These are phyloP conservation scores for Stichodactyla mertensii DNA, from an alignment of 64 coral and sea anemone genomes.

Conservation along the genomic window DNA sequence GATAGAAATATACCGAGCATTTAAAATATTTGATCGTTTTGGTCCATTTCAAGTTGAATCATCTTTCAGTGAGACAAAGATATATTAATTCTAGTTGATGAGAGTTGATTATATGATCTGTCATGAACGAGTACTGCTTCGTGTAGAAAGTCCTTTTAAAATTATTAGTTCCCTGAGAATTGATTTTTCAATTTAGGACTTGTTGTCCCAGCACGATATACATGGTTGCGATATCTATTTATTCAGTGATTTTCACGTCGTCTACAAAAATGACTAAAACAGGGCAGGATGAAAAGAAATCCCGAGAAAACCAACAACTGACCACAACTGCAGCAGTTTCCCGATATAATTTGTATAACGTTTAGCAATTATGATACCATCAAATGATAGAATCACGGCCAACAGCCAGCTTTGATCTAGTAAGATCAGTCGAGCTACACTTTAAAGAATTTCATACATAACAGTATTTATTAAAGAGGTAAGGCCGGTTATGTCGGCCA, in stretches of 20 bases:
- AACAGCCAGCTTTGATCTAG: neutral
- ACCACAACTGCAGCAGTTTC: neutral
- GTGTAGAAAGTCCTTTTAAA: too few species aligned
- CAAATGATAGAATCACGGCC: neutral
- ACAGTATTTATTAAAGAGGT: too few species aligned
- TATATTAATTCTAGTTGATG: neutral
- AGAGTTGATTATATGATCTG: too few species aligned
- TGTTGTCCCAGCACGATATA: too few species aligned
- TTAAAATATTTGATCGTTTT: neutral
- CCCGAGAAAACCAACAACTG: neutral
- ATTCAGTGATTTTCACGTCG: too few species aligned
- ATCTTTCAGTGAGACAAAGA: neutral
- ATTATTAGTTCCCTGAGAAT: too few species aligned
- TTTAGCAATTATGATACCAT: constrained; percentile 5
- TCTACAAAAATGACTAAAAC: neutral
- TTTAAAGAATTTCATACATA: too few species aligned
- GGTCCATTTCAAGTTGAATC: neutral
- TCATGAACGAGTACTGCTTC: too few species aligned
- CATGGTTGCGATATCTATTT: too few species aligned
- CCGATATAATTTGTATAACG: neutral
- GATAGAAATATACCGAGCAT: neutral
- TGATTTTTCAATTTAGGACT: too few species aligned
- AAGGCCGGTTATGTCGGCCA: too few species aligned
- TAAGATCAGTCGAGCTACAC: neutral
- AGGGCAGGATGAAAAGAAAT: neutral